Base-by-base conservation (phyloP, 2,797 vertebrate genomes). In the Vultur gryphus region DNA sequence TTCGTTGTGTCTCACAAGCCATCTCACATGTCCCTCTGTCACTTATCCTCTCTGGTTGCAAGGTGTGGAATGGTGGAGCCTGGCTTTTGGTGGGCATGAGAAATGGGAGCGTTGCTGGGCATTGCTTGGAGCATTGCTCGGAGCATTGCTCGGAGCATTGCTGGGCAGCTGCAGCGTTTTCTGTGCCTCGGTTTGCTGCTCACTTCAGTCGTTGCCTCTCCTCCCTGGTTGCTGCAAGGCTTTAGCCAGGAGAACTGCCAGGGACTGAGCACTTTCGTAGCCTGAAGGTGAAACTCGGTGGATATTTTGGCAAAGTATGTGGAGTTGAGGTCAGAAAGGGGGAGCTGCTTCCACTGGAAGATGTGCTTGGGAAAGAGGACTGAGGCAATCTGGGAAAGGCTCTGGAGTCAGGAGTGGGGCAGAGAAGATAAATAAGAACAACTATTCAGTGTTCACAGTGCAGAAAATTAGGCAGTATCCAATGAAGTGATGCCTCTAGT, bases 151-250 rank as follows among this genome's bases (percentile, higher is more conserved):
- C 1, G 10, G 41, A 26, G 75, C 19, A 4, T 37, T 29, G 44
- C 44, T 23, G 81, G 66, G 49, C 41, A 21, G 37, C 25, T 29
- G 16, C 0, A 13, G 26, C 1, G 3, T 31, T 23, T n/a, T 37
- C 35, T 15, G 41, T 16, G 25, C 64, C 9, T 33, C 0, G 1
- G 13, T 35, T 64, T 64, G 35, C 55, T 55, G 49, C 49, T 51
- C 29, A 2, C 43, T 16, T 49, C 0, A 1, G 48, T 13, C 4
- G 0, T 13, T 39, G 49, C 26, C 15, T 46, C 49, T 39, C 8
- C 31, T 52, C 13, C 21, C 37, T 13, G 43, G 9, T 11, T 19
- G 35, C 62, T 58, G 12, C 35, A 41, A 35, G 21, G 35, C 41
- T 70, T 49, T 20, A 62, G 29, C 48, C 46, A 12, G 0, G 8